Conservation (phyloP, 2,888 invertebrate species). For the Clistopyga incitator region DNA sequence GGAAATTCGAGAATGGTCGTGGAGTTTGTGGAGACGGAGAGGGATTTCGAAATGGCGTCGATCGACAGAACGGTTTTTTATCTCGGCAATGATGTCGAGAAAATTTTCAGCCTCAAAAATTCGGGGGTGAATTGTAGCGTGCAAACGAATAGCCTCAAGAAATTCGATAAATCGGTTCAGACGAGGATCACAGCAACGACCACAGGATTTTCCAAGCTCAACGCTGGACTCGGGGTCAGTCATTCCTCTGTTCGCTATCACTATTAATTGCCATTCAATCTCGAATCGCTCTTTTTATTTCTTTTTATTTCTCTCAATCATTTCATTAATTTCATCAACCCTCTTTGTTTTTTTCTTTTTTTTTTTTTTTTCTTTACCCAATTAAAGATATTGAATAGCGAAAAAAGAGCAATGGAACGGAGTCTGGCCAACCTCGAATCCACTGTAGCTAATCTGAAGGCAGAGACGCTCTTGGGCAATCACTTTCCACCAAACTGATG, state of each 20-base stretch:
- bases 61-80: slow-evolving; percentile 71
- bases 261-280: background rate
- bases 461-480: slow-evolving; percentile 72
- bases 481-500: slow-evolving; percentile 71
- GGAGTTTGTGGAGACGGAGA: slow-evolving; percentile 73
- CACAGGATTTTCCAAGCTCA: slow-evolving; percentile 70
- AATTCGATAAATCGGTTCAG: slow-evolving; percentile 69
- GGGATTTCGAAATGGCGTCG: slow-evolving; percentile 69
- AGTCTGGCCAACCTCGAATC: slow-evolving; percentile 75
- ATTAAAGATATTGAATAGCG: slow-evolving; percentile 76
- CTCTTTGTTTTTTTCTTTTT: too few species aligned
- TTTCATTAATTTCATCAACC: too few species aligned
- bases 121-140: slow-evolving; percentile 72
- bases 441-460: slow-evolving; percentile 73
- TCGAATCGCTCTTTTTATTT: background rate
- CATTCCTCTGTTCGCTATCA: background rate
- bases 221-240: slow-evolving; percentile 71
- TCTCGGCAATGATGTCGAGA: slow-evolving; percentile 69
- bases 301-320: too few species aligned
- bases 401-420: slow-evolving; percentile 78
- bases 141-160: slow-evolving; percentile 71
- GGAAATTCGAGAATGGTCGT: slow-evolving; percentile 62
- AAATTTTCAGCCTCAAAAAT: slow-evolving; percentile 68
- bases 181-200: slow-evolving; percentile 71
- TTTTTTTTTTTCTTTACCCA: too few species aligned